Base-by-base conservation (phyloP, 2,888 invertebrate species). In the Agrotis clavis region DNA sequence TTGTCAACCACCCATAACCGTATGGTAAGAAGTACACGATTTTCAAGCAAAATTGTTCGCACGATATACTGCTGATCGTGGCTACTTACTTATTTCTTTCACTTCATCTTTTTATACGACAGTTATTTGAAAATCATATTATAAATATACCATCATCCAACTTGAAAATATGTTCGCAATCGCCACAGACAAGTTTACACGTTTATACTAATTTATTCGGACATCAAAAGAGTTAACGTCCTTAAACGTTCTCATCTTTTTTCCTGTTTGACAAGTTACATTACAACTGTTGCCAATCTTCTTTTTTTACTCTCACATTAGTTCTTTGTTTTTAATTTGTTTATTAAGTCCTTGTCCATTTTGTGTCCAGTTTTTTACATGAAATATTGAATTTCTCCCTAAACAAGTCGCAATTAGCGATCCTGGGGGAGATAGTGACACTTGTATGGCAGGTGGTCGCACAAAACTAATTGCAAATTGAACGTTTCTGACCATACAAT, bases 1-100 rank as follows among this genome's bases (percentile, higher is more conserved):
- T 92, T 87, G 84, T 74, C 81, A 72, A 78, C 89, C 84, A 85
- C 88, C 88, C 87, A 74, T 74, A 81, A 78, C 81, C 74, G 64
- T 74, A 71, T 67, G 65, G 14, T 62, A 61, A 71, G 70, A 63
- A 56, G 16, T 71, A 41, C 63, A 74, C 61, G 61, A 67, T 68
- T 77, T 72, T 68, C 45, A 64, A 48, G 54, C 61, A 71, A 69
- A 82, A 66, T 16, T 4, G 47, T 62, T 2, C 13, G 9, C 16
- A 56, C 9, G 61, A 48, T 53, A 25, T 41, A 14, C 51, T 30
- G 35, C 14, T 7, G 48, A 50, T n/a, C 25, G 18, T 45, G 14
- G 5, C 4, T 18, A 62, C 13, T 2, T 65, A 25, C 18, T 9
- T 50, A 18, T 51, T 67, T 50, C 21, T 65, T 59, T 59, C 16